These are phyloP conservation scores for Drosophila punjabiensis DNA, from an alignment of 1,140 invertebrate species.

Conservation along the genomic window DNA sequence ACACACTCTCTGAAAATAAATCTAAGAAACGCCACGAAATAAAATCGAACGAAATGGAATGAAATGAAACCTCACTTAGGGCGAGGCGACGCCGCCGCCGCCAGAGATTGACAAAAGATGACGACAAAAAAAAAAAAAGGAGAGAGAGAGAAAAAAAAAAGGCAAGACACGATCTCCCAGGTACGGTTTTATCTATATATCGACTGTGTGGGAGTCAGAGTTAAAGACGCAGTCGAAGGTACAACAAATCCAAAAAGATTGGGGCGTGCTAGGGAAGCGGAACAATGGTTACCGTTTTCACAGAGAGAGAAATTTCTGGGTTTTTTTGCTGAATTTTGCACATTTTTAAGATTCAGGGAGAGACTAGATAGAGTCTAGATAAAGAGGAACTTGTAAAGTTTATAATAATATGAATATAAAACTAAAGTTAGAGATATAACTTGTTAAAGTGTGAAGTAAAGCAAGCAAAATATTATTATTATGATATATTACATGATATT, in stretches of 20 bases:
- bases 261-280: slow-evolving; percentile 50
- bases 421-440: too few species aligned
- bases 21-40: slow-evolving; percentile 40
- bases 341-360: too few species aligned
- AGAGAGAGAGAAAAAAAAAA: slow-evolving; percentile 29
- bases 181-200: slow-evolving; percentile 23
- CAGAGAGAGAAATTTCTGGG: slow-evolving; percentile 8
- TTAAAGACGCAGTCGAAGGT: slow-evolving; percentile 18
- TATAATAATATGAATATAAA: too few species aligned
- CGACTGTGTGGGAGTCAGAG: slow-evolving; percentile 38
- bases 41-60: slow-evolving; percentile 57
- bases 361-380: too few species aligned
- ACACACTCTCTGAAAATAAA: slow-evolving; percentile 10
- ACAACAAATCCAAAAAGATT: slow-evolving; percentile 35
- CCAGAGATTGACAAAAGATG: slow-evolving; percentile 70
- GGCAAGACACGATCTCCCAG: slow-evolving; percentile 40
- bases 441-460: too few species aligned
- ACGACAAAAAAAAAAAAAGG: slow-evolving; percentile 26
- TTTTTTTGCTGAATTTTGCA: background rate
- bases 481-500: too few species aligned
- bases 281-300: slow-evolving; percentile 50
- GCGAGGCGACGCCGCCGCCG: slow-evolving; percentile 65
- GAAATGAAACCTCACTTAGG: slow-evolving; percentile 74
- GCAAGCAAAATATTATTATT: too few species aligned
- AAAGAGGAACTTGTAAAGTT: too few species aligned